Evolutionary conservation across 2,888 invertebrate genomes (phyloP).

Genomic region (Nephrotoma appendiculata): DNA sequence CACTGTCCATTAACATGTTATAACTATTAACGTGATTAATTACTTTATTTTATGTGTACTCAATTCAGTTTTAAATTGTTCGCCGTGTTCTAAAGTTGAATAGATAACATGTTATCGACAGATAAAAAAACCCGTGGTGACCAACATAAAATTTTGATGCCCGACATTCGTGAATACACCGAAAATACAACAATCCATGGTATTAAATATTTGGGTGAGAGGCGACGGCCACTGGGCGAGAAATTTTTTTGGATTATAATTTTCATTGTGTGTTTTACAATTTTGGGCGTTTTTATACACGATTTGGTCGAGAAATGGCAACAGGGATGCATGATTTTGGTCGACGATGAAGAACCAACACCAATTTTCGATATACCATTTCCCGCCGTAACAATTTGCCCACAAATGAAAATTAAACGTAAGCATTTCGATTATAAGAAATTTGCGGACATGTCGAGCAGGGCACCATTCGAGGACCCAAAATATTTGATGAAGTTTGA

Average conservation of each 20-base stretch:
- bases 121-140: no score
- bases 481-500: not conserved
- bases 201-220: not conserved
- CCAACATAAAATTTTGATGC: no score
- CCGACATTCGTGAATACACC: not conserved
- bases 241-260: not conserved
- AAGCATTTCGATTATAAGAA: not conserved
- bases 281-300: not conserved
- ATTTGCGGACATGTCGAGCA: not conserved
- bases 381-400: not conserved
- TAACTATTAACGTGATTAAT: no score
- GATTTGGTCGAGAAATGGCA: not conserved
- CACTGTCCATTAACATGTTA: no score
- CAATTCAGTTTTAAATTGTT: no score
- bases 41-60: no score
- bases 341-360: not conserved
- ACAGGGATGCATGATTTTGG: not conserved
- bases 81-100: no score
- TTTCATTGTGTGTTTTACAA: not conserved
- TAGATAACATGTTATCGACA: no score
- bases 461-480: not conserved
- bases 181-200: not conserved
- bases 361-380: not conserved
- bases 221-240: not conserved
- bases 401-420: not conserved